Evolutionary conservation across 1,140 invertebrate species (phyloP), one percentile per base, ranked within the genome.

Genomic region (Hydropsyche tenuis): DNA sequence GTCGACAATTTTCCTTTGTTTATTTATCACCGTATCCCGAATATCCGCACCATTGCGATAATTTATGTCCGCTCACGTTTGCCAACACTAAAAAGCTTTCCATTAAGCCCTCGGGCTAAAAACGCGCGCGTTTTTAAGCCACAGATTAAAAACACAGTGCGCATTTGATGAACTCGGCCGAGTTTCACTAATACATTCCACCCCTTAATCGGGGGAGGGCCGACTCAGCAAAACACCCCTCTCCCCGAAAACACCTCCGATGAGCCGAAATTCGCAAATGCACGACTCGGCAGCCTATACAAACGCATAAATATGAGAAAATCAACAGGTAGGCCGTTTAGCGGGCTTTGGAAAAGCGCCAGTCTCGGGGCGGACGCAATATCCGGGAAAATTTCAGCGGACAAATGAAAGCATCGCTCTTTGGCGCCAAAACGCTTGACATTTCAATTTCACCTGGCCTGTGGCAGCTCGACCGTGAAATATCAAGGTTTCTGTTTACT

Each of bases 381-480:
- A 66, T 66, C 20, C 42, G 64, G 42, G 3, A 9, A 37, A 37
- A 37, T 37, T 37, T 9, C 30, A 37, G 5, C 43, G 45, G 45
- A 48, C 20, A 68, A 68, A 68, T 70, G 68, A 70, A 62, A 63
- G 25, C 70, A 72, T 72, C 70, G 42, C 22, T 72, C 70, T 64
- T 71, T 25, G 62, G 62, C 62, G 51, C 30, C 30, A 37, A 72
- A 56, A 46, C 30, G 51, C 62, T 63, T 72, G 70, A 72, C 70
- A 72, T 72, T 72, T 72, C 70, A 72, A 72, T 72, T 72, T 63
- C 42, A 72, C 42, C 69, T 60, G 16, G 18, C 27, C 25, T 11
- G 12, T 9, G 6, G 69, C 18, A 14, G 0, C 1, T 51, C 20
- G 27, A 27, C 53, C 70, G 70, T 72, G 70, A 72, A 72, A 72